Evolutionary conservation across 2,113 vertebrate genomes (phyloP), one percentile per base, ranked within the genome.

Genomic region (Pygoscelis adeliae): DNA sequence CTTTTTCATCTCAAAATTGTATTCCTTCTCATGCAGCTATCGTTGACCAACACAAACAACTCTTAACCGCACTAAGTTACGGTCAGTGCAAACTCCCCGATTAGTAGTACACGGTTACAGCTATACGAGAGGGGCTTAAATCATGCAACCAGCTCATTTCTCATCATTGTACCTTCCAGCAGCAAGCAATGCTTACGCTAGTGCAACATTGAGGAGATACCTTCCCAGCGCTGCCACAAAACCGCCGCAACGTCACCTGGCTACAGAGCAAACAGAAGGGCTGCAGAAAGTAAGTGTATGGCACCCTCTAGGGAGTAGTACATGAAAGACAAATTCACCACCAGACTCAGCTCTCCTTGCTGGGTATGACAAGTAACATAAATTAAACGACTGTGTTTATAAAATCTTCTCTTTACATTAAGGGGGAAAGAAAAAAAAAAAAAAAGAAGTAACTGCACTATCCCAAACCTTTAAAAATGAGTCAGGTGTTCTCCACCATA

Each of bases 241-340:
- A 15, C 25, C 4, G 1, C 3, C 3, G 32, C 49, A 25, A 7
- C 10, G 32, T 34, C 42, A 52, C 73, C 70, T 9, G 91, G 87
- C 21, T 3, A 19, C 30, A 16, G 40, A 74, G 85, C 53, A 12
- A 55, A 5, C 34, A 4, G 32, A 61, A 74, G 16, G 17, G 46
- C 50, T 18, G 72, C 69, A 13, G 34, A 97, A 65, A 83, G 78
- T 91, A 21, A 80, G 66, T 4, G 87, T 65, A 83, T 96, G 97
- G 98, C 93, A 98, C 98, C 98, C 98, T 98, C 98, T 98, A 98
- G 98, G 93, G 98, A 98, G 77, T 77, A 90, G 53, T 1, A 53
- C 58, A 69, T 3, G 96, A 90, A 98, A 93, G 90, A 65, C 63
- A 91, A 71, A 89, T 12, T 5, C 46, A 40, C 36, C 61, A 2